phyloP scores from a whole-genome alignment of 1,140 invertebrate species.

The Latrodectus geometricus region DNA sequence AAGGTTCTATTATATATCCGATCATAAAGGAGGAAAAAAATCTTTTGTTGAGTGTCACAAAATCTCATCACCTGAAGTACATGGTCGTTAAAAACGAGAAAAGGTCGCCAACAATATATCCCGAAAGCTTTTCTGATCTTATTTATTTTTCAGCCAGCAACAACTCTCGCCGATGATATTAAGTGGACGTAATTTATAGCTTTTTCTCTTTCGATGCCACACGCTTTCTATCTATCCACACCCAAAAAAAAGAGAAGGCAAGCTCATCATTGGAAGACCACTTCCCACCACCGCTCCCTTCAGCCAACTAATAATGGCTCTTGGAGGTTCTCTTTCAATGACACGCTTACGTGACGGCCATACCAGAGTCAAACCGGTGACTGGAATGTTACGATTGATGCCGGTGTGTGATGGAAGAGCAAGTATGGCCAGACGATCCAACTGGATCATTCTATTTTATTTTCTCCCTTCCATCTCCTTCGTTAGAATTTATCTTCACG shows the following conservation, averaged over 20 bases:
- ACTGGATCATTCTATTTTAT: background rate
- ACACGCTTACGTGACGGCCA: constrained; percentile 55
- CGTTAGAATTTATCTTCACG: background rate
- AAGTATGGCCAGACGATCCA: background rate
- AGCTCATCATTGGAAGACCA: background rate
- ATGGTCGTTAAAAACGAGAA: background rate
- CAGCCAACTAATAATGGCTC: constrained; percentile 31
- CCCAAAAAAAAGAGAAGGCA: constrained; percentile 23
- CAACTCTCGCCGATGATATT: constrained; percentile 19
- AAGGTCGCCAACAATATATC: background rate
- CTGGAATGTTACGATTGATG: constrained; percentile 4
- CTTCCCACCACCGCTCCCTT: background rate
- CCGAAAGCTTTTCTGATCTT: constrained; percentile 22
- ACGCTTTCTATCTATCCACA: constrained; percentile 12
- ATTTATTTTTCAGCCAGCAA: constrained; percentile 36
- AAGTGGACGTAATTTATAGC: constrained; percentile 56
- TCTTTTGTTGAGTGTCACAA: too few relatives aligned
- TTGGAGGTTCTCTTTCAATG: constrained; percentile 33
- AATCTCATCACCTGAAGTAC: background rate
- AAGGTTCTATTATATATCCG: too few relatives aligned
- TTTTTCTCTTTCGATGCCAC: constrained; percentile 3
- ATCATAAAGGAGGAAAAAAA: too few relatives aligned
- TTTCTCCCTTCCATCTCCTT: background rate
- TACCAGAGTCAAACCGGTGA: constrained; percentile 14
- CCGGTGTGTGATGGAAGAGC: too few relatives aligned